A percentile compares a stretch with the other conserved stretches of the same genome.
Evolutionary conservation across 1,140 invertebrate species (phyloP).

Genomic region (Hyles euphorbiae): DNA sequence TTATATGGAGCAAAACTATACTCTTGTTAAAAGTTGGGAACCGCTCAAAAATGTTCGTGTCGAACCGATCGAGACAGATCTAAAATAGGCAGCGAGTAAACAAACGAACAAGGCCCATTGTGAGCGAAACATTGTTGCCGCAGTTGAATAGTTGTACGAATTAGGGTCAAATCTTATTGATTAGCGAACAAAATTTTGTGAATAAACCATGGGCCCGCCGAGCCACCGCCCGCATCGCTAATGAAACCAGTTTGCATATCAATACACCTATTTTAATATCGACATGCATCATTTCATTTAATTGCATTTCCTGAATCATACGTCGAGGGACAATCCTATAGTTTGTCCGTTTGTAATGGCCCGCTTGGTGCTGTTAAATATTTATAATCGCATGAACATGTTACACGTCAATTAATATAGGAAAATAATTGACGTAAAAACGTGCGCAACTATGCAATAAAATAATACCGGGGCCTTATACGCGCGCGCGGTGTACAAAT

Average conservation of each 20-base stretch:
- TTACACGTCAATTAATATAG: constrained; percentile 64
- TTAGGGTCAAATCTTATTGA: constrained; percentile 61
- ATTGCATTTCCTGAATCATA: constrained; percentile 57
- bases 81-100: constrained; percentile 15
- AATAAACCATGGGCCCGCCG: constrained; percentile 51
- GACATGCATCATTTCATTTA: constrained; percentile 71
- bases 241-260: constrained; percentile 66
- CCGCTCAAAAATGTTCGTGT: too few species aligned
- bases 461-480: constrained; percentile 52
- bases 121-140: constrained; percentile 41
- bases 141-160: constrained; percentile 50
- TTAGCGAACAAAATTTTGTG: constrained; percentile 63
- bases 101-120: constrained; percentile 30
- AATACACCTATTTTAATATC: constrained; percentile 64
- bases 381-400: constrained; percentile 49
- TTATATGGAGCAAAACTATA: too few species aligned
- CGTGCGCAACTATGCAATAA: constrained; percentile 47
- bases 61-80: constrained; percentile 12
- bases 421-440: constrained; percentile 66
- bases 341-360: constrained; percentile 30
- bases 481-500: constrained; percentile 22
- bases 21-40: too few species aligned
- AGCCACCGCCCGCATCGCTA: constrained; percentile 45
- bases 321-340: constrained; percentile 29
- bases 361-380: constrained; percentile 35